Evolutionary conservation across 2,888 invertebrate genomes (phyloP).

Genomic region (Lycia hirtaria): DNA sequence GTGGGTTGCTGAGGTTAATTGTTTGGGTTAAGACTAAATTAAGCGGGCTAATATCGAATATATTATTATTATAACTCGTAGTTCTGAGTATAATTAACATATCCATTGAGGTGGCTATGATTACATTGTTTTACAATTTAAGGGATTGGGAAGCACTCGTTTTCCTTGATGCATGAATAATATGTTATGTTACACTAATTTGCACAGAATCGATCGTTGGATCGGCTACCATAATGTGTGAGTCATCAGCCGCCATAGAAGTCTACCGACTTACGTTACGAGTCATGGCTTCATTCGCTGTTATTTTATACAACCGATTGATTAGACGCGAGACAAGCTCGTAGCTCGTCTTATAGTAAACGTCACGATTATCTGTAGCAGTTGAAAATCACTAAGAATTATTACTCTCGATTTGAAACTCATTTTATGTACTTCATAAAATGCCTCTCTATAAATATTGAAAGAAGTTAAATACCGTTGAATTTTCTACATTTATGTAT

Average conservation of each 20-base stretch:
- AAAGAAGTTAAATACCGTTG: not conserved
- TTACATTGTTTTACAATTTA: constrained; percentile 25
- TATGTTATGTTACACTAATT: constrained; percentile 30
- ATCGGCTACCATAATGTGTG: constrained; percentile 19
- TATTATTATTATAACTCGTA: not conserved
- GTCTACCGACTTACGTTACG: not conserved
- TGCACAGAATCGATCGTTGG: constrained; percentile 34
- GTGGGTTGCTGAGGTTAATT: constrained; percentile 10
- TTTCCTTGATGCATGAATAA: constrained; percentile 21
- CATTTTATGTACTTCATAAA: no score
- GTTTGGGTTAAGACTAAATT: constrained; percentile 11
- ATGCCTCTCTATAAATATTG: no score
- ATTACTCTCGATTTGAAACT: no score
- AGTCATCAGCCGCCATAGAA: constrained; percentile 9
- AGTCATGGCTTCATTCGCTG: not conserved
- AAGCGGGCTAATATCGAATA: constrained; percentile 7
- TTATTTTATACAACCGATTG: not conserved
- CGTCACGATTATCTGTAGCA: no score
- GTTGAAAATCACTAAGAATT: no score
- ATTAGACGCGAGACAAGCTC: no score
- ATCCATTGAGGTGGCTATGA: not conserved
- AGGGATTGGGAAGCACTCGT: constrained; percentile 18
- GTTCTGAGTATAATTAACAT: not conserved
- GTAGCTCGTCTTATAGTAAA: no score
- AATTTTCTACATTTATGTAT: constrained; percentile 14